Evolutionary conservation across 92 coral and sea anemone genomes (phyloP), one percentile per base, ranked within the genome.

Genomic region (Epizoanthus fatuus): DNA sequence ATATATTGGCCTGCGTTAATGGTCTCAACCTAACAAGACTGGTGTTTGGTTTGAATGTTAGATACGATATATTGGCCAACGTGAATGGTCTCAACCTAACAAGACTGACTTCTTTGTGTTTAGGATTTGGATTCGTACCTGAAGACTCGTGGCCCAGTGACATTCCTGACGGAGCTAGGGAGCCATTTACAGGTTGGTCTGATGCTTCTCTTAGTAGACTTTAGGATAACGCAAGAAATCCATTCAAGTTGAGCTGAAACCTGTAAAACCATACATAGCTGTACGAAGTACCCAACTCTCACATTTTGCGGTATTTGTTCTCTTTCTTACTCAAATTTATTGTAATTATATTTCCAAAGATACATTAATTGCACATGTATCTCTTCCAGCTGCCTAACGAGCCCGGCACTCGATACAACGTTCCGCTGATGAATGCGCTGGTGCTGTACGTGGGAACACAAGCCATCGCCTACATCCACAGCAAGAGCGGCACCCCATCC

Each of bases 401-500:
- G 76, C 97, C 99, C 3, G 99, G 99, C 29, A 97, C 99, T 4
- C 83, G 98, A 22, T 97, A 97, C 90, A 97, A 97, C 44, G 99
- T 97, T 3, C 99, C 99, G 6, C 84, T 97, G 62, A 97, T 97
- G 99, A 97, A 97, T 75, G 98, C 99, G 12, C 72, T 97, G 72
- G 99, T 97, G 58, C 92, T 97, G 83, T 97, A 97, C 60, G 99
- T 97, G 29, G 99, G 99, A 35, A 97, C 99, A 3, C 99, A 97
- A 58, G 99, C 99, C 76, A 95, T 97, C 58, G 94, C 99, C 3
- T 97, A 97, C 77, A 97, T 97, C 37, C 99, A 97, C 92, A 97
- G 99, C 57, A 97, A 97, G 78, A 97, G 99, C 69, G 96, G 95
- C 9, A 97, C 99, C 25, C 99, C 99, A 6, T 95, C 98, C 89